Conservation (phyloP, 2,888 invertebrate species). For the Andrena flavipes region DNA sequence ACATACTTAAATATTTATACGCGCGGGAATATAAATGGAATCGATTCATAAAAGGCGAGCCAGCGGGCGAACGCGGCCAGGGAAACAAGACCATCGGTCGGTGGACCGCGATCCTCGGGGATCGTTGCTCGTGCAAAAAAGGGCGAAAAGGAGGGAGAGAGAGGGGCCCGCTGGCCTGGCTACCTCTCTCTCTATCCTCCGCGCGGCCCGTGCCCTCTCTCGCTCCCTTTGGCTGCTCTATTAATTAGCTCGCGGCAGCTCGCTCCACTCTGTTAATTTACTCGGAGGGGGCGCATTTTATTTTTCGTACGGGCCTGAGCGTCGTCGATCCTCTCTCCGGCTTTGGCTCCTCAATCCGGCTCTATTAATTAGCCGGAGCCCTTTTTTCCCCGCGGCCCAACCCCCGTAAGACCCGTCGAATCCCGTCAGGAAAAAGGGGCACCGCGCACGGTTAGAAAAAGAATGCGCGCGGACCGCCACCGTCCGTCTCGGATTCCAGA, state of each 20-base stretch:
- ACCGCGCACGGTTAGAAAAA: constrained; percentile 31
- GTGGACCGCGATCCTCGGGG: constrained; percentile 43
- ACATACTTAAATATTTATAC: constrained; percentile 54
- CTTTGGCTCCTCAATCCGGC: constrained; percentile 65
- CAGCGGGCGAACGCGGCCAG: constrained; percentile 37
- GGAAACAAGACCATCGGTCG: constrained; percentile 55
- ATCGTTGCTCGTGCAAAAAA: constrained; percentile 48
- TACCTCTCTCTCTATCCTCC: neutral
- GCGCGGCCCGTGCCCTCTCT: neutral
- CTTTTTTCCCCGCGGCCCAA: constrained; percentile 66
- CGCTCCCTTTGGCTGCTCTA: constrained; percentile 44
- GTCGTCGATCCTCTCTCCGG: constrained; percentile 59
- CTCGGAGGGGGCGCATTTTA: constrained; percentile 67
- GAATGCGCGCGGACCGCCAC: constrained; percentile 44
- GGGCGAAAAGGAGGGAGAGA: constrained; percentile 42
- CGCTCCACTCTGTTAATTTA: constrained; percentile 72
- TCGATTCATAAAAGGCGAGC: constrained; percentile 62
- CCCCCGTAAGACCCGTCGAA: constrained; percentile 67
- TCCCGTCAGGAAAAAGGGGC: constrained; percentile 65
- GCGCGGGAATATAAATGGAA: constrained; percentile 58
- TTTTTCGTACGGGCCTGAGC: constrained; percentile 65
- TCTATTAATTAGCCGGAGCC: constrained; percentile 74
- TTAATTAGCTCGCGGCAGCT: constrained; percentile 74
- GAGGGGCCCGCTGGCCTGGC: neutral
- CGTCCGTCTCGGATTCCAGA: constrained; percentile 62